Evolutionary conservation across 2,888 invertebrate genomes (phyloP).

Genomic region (Microdon myrmicae): DNA sequence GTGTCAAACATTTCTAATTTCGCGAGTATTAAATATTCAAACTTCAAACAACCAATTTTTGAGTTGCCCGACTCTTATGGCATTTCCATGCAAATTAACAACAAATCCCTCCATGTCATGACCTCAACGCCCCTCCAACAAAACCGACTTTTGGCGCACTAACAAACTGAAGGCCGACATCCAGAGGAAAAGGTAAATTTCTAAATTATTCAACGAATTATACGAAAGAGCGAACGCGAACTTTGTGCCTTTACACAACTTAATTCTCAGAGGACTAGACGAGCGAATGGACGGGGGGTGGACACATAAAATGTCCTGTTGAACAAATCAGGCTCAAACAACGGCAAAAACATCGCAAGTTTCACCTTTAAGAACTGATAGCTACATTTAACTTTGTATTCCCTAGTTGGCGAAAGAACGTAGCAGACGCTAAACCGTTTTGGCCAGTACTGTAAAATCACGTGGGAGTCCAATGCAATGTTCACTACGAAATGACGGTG

Average conservation of each 20-base stretch:
- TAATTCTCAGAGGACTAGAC: slow-evolving; percentile 32
- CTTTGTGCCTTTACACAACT: slow-evolving; percentile 49
- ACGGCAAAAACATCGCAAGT: slow-evolving; percentile 41
- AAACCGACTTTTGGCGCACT: background rate
- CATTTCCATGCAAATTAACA: slow-evolving; percentile 52
- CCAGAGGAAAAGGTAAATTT: slow-evolving; percentile 27
- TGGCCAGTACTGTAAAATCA: no score
- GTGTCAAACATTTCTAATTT: slow-evolving; percentile 52
- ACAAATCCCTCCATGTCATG: slow-evolving; percentile 49
- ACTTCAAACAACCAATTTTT: slow-evolving; percentile 50
- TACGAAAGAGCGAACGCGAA: slow-evolving; percentile 44
- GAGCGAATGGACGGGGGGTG: slow-evolving; percentile 46
- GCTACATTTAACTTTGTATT: slow-evolving; percentile 47
- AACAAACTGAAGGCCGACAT: slow-evolving; percentile 14
- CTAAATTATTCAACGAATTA: slow-evolving; percentile 49
- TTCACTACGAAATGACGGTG: slow-evolving; percentile 46
- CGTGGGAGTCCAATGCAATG: slow-evolving; percentile 44
- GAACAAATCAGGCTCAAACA: slow-evolving; percentile 46
- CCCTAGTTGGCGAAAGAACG: slow-evolving; percentile 6
- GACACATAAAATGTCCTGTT: slow-evolving; percentile 44
- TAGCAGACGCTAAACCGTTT: slow-evolving; percentile 10
- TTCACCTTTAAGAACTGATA: slow-evolving; percentile 45
- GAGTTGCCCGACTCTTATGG: slow-evolving; percentile 47
- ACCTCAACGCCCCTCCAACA: slow-evolving; percentile 28
- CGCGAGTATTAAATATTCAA: slow-evolving; percentile 47